Conservation (phyloP, 2,888 invertebrate genomes). For the Troides aeacus region DNA sequence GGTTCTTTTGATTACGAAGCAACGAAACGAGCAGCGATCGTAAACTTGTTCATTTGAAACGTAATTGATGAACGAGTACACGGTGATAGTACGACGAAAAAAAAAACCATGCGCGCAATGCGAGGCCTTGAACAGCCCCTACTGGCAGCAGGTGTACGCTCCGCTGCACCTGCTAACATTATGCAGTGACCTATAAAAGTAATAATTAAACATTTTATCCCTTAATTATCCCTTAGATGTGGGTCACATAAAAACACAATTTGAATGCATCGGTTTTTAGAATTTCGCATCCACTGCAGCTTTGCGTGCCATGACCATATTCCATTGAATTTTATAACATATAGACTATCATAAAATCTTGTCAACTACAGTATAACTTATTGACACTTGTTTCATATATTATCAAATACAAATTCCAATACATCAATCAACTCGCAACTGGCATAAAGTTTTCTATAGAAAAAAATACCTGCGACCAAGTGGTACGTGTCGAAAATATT, state of each 20-base stretch:
- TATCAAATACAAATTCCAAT: neutral
- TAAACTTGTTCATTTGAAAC: conserved; percentile 27
- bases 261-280: conserved; percentile 26
- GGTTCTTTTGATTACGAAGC: conserved; percentile 14
- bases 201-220: conserved; percentile 75
- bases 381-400: too few relatives aligned
- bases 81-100: conserved; percentile 36
- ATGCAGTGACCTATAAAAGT: conserved; percentile 77
- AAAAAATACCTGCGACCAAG: conserved; percentile 5
- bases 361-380: neutral
- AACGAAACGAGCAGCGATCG: conserved; percentile 7
- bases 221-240: conserved; percentile 72
- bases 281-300: conserved; percentile 9
- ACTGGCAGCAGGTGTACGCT: conserved; percentile 62
- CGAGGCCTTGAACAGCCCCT: conserved; percentile 67
- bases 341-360: conserved; percentile 1
- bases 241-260: conserved; percentile 67
- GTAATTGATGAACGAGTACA: conserved; percentile 37
- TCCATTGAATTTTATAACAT: neutral
- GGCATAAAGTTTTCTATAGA: neutral
- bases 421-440: too few relatives aligned
- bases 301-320: conserved; percentile 7
- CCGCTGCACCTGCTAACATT: conserved; percentile 68
- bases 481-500: conserved; percentile 21
- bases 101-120: conserved; percentile 44